Evolutionary conservation across 2,113 vertebrate species (phyloP).

Genomic region (Plestiodon gilberti): DNA sequence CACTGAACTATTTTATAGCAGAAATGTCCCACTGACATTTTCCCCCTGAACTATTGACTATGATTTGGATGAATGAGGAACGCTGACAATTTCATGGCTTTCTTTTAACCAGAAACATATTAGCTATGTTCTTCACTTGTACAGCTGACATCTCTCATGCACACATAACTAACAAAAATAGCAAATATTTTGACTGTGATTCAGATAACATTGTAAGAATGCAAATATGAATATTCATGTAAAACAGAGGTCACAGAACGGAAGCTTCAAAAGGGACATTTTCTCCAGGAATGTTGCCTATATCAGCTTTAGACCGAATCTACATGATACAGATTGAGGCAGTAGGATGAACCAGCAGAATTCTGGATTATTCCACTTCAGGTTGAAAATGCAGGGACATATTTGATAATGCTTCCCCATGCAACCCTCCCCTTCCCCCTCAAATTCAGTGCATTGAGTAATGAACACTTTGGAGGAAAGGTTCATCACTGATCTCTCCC

Average conservation of each 20-base stretch:
- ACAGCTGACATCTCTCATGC: conserved; percentile 26
- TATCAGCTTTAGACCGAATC: background rate
- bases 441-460: too few species aligned
- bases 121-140: background rate
- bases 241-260: background rate
- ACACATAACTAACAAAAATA: conserved; percentile 35
- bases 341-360: too few species aligned
- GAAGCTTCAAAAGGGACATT: background rate
- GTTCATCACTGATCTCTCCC: too few species aligned
- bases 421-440: too few species aligned
- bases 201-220: conserved; percentile 42
- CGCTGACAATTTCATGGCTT: background rate
- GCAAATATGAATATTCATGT: conserved; percentile 53
- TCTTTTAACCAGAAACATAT: background rate
- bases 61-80: conserved; percentile 5
- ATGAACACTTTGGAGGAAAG: too few species aligned
- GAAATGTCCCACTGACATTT: conserved; percentile 41
- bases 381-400: too few species aligned
- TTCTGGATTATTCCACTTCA: too few species aligned
- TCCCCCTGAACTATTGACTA: conserved; percentile 6
- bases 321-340: too few species aligned
- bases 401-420: too few species aligned
- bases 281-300: background rate
- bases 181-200: conserved; percentile 17
- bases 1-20: conserved; percentile 50